Evolutionary conservation across 2,797 vertebrate species (phyloP).

Genomic region (Sarcoramphus papa): DNA sequence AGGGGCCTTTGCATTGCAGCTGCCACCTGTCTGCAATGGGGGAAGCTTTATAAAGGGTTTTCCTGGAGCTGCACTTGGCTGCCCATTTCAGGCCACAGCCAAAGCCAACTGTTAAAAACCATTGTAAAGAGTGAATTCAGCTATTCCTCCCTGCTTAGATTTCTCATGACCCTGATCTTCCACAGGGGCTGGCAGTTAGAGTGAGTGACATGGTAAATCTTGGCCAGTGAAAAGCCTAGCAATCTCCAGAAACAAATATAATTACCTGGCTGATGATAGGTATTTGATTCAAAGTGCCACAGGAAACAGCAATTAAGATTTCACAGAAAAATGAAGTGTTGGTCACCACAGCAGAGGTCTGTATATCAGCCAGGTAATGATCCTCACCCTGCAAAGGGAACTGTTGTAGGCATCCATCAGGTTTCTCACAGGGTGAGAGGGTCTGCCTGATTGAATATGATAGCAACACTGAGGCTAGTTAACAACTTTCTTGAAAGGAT

Average conservation of each 20-base stretch:
- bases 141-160: slow-evolving; percentile 2
- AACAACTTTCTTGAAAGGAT: not conserved
- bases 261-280: not conserved
- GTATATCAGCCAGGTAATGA: not conserved
- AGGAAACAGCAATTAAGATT: not conserved
- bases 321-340: not conserved
- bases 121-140: slow-evolving; percentile 23
- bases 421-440: not conserved
- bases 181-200: not conserved
- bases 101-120: slow-evolving; percentile 34
- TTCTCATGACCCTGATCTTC: slow-evolving; percentile 48
- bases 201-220: not conserved
- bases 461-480: not conserved
- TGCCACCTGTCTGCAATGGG: slow-evolving; percentile 57
- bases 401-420: not conserved
- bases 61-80: slow-evolving; percentile 42
- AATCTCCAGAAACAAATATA: not conserved
- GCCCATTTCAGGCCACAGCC: not conserved
- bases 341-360: not conserved
- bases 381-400: not conserved
- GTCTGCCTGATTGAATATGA: not conserved
- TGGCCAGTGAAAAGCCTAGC: not conserved
- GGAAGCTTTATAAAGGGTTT: slow-evolving; percentile 32
- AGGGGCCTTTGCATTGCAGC: slow-evolving; percentile 51
- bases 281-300: not conserved